phyloP scores from a whole-genome alignment of 1,140 invertebrate genomes.

The Lethocerus indicus region DNA sequence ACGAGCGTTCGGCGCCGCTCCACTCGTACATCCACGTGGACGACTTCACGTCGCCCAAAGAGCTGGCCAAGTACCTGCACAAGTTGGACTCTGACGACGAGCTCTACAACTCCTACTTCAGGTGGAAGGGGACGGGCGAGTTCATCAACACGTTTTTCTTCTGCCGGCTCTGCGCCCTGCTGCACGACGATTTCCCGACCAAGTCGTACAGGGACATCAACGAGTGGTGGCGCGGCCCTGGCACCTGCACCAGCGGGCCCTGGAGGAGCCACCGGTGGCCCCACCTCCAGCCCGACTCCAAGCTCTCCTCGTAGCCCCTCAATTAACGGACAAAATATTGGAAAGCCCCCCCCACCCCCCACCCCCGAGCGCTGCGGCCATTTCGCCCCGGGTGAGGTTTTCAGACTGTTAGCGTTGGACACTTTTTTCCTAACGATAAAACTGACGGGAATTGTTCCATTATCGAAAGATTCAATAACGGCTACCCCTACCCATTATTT shows the following conservation, averaged over 20 bases:
- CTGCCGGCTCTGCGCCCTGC: constrained; percentile 69
- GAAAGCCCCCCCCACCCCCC: too few relatives aligned
- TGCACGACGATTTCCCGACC: constrained; percentile 52
- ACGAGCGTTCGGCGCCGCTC: constrained; percentile 67
- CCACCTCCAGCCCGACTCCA: too few relatives aligned
- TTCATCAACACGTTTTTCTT: constrained; percentile 92
- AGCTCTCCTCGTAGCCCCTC: too few relatives aligned
- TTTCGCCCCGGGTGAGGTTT: too few relatives aligned
- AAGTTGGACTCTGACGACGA: constrained; percentile 68
- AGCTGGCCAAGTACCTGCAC: constrained; percentile 71
- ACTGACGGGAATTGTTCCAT: too few relatives aligned
- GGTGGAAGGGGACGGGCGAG: constrained; percentile 77
- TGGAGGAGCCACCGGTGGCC: constrained; percentile 12
- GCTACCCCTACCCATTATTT: too few relatives aligned
- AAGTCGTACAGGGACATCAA: constrained; percentile 66
- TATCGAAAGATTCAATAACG: too few relatives aligned
- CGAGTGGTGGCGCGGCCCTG: constrained; percentile 68
- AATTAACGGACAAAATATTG: too few relatives aligned
- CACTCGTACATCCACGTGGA: constrained; percentile 88
- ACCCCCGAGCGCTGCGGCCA: too few relatives aligned
- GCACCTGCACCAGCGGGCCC: constrained; percentile 36
- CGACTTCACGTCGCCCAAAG: constrained; percentile 72
- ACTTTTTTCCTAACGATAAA: too few relatives aligned
- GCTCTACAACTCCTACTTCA: constrained; percentile 84
- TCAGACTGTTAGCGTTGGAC: too few relatives aligned